Evolutionary conservation across 2,113 vertebrate genomes (phyloP), one percentile per base, ranked within the genome.

Genomic region (Takifugu flavidus): DNA sequence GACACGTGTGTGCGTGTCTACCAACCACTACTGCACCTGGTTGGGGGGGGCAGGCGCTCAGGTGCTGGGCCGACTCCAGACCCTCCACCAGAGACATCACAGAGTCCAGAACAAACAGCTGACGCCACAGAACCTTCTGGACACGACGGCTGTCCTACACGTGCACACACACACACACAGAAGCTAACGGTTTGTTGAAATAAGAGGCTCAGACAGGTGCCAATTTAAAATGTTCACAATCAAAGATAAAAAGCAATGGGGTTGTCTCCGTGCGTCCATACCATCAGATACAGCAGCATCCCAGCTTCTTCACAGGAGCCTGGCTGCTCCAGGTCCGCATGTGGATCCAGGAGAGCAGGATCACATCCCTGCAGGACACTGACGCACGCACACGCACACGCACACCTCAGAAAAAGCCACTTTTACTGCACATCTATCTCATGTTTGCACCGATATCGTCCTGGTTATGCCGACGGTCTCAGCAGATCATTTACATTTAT

Each of bases 61-160:
- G 80, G 54, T 87, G 70, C 63, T 75, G 79, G 52, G 77, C 65
- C 59, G 86, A 87, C 53, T 87, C 70, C 49, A 80, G 56, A 39
- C 60, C 76, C 56, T 87, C 85, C 68, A 92, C 52, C 2, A 89
- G 56, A 4, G 80, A 76, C 74, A 90, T 69, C 83, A 91, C 85
- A 6, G 84, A 82, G 68, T 89, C 86, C 65, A 91, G 58, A 34
- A 86, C 83, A 55, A 77, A 87, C 34, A 89, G 77, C 84, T 91
- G 89, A 46, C 83, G 79, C 69, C 76, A 85, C 71, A 89, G 70
- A 54, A 90, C 67, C 66, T 90, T 91, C 80, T 90, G 88, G 45
- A 90, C 84, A 7, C 85, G 68, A 3, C 89, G 83, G 51, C 86
- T 82, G 58, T 88, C 89, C 91, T 91, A 45, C 14, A 76, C 12